These are phyloP conservation scores for Dinomys branickii DNA, from an alignment of 2,113 vertebrate species.

Conservation along the genomic window DNA sequence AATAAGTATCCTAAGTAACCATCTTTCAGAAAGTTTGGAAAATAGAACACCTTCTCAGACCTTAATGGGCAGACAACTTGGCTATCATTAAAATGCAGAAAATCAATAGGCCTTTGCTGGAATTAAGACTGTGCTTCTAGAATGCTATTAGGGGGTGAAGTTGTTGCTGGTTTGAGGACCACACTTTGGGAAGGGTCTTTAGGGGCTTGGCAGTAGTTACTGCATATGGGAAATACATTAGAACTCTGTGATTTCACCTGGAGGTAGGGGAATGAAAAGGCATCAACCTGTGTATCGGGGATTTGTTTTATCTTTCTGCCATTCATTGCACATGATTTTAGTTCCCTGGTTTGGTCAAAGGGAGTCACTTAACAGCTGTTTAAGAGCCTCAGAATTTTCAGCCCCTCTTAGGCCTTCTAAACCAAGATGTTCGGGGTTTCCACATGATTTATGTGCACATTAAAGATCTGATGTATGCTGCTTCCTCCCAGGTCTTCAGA, in stretches of 20 bases:
- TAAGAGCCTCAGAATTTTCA: neutral
- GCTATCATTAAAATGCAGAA: neutral
- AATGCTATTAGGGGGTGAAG: too few species aligned
- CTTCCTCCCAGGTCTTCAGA: too few species aligned
- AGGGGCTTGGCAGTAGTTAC: neutral
- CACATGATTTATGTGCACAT: neutral
- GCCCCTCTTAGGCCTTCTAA: neutral
- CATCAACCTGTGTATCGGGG: neutral
- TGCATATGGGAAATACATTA: neutral
- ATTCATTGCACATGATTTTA: neutral
- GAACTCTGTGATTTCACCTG: neutral
- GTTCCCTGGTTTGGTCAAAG: neutral
- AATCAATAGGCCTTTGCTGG: neutral
- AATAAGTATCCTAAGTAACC: neutral
- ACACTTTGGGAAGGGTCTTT: neutral
- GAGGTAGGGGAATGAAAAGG: neutral
- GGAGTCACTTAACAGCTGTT: neutral
- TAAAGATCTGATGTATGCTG: neutral
- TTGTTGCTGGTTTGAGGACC: neutral
- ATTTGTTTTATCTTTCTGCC: neutral
- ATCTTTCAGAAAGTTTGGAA: neutral
- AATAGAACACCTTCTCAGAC: neutral
- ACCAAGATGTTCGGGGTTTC: neutral
- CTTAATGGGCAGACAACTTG: neutral
- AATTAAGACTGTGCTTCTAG: neutral